Conservation (phyloP, 1,140 invertebrate genomes). For the Microplitis demolitor region DNA sequence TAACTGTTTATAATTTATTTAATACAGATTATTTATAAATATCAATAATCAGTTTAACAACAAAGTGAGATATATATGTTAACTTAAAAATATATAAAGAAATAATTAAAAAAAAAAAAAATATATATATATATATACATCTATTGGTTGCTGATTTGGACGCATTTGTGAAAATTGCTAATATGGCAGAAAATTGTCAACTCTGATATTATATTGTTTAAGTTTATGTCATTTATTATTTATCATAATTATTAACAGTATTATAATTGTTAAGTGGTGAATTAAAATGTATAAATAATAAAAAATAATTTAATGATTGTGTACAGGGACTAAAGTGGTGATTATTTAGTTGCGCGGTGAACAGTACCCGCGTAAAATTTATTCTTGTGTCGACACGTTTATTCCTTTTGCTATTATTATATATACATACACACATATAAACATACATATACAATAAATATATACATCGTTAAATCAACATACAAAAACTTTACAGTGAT, state of each 20-base stretch:
- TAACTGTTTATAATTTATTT: too few species aligned
- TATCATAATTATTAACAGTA: constrained; percentile 15
- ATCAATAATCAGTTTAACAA: too few species aligned
- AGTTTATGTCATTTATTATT: constrained; percentile 42
- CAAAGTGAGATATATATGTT: too few species aligned
- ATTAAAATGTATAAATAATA: constrained; percentile 11
- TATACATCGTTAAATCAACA: too few species aligned
- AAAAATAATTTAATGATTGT: constrained; percentile 7
- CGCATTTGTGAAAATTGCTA: constrained; percentile 39
- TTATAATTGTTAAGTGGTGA: constrained; percentile 14
- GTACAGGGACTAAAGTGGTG: not conserved
- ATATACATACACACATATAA: too few species aligned
- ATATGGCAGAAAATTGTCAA: constrained; percentile 48
- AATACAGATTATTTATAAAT: too few species aligned
- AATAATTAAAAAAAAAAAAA: too few species aligned
- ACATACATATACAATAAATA: too few species aligned
- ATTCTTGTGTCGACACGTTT: constrained; percentile 13
- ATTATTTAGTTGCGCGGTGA: not conserved
- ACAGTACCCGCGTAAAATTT: constrained; percentile 17
- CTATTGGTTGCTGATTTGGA: constrained; percentile 40
- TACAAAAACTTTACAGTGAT: constrained; percentile 12
- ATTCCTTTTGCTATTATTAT: not conserved
- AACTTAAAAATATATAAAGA: too few species aligned
- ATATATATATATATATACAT: too few species aligned
- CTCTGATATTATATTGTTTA: constrained; percentile 43